Conservation (phyloP, 2,888 invertebrate species). For the Agriotes lineatus region DNA sequence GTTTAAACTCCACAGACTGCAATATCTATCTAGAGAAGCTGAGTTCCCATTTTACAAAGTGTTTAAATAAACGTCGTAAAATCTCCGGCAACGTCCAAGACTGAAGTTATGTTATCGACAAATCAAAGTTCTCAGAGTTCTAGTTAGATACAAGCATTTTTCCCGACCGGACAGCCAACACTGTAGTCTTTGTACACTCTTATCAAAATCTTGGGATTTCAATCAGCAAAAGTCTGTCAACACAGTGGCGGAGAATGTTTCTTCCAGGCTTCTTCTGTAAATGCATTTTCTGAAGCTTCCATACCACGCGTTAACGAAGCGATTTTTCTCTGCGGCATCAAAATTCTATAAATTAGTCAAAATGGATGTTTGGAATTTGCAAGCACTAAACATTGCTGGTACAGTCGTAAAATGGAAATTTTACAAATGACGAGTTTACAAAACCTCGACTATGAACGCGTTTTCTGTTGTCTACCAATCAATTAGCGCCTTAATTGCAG, state of each 20-base stretch:
- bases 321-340: too few relatives aligned
- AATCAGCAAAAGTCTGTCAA: constrained; percentile 29
- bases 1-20: too few relatives aligned
- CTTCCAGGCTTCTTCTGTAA: neutral
- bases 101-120: constrained; percentile 29
- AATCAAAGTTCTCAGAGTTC: constrained; percentile 37
- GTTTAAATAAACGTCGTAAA: constrained; percentile 7
- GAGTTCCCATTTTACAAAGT: neutral
- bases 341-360: too few relatives aligned
- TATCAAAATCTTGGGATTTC: constrained; percentile 37
- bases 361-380: neutral
- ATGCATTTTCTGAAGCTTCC: neutral
- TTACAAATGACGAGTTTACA: constrained; percentile 7
- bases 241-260: neutral
- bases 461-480: too few relatives aligned
- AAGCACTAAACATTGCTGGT: neutral
- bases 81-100: neutral
- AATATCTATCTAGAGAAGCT: too few relatives aligned
- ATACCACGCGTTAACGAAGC: too few relatives aligned
- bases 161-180: constrained; percentile 30
- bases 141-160: constrained; percentile 36
- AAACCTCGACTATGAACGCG: too few relatives aligned
- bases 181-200: constrained; percentile 33
- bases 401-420: constrained; percentile 9
- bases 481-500: too few relatives aligned